Evolutionary conservation across 2,888 invertebrate species (phyloP).

Genomic region (Drosophila subquinaria): DNA sequence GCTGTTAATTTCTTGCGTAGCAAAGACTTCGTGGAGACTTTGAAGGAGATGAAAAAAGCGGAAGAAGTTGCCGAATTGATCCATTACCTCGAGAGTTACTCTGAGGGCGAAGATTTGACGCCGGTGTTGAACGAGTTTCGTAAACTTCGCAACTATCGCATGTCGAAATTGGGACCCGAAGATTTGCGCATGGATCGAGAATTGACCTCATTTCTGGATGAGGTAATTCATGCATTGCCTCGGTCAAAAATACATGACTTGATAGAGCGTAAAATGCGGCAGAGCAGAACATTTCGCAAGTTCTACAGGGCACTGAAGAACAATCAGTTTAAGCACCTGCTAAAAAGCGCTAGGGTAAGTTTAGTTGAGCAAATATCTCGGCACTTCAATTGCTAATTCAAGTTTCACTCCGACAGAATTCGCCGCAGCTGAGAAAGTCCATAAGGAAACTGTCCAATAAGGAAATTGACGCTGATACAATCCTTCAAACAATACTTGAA

Average conservation of each 20-base stretch:
- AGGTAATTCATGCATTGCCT: slow-evolving; percentile 71
- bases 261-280: slow-evolving; percentile 71
- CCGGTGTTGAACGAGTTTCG: slow-evolving; percentile 58
- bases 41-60: slow-evolving; percentile 67
- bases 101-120: slow-evolving; percentile 70
- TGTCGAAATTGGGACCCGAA: slow-evolving; percentile 73
- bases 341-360: slow-evolving; percentile 72
- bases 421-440: slow-evolving; percentile 55
- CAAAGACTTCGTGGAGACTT: slow-evolving; percentile 63
- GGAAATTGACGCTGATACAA: slow-evolving; percentile 75
- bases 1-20: slow-evolving; percentile 69
- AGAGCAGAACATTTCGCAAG: slow-evolving; percentile 71
- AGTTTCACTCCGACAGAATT: slow-evolving; percentile 48
- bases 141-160: slow-evolving; percentile 59
- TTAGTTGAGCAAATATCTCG: neutral
- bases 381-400: neutral
- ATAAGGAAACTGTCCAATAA: slow-evolving; percentile 60
- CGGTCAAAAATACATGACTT: slow-evolving; percentile 67
- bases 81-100: slow-evolving; percentile 57
- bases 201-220: slow-evolving; percentile 71
- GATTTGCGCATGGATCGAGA: slow-evolving; percentile 72
- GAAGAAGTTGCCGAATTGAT: slow-evolving; percentile 65
- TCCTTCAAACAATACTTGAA: slow-evolving; percentile 64
- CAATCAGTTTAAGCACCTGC: slow-evolving; percentile 66
- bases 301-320: slow-evolving; percentile 70